These are phyloP conservation scores for Battus philenor DNA, from an alignment of 1,140 invertebrate genomes.

Conservation along the genomic window DNA sequence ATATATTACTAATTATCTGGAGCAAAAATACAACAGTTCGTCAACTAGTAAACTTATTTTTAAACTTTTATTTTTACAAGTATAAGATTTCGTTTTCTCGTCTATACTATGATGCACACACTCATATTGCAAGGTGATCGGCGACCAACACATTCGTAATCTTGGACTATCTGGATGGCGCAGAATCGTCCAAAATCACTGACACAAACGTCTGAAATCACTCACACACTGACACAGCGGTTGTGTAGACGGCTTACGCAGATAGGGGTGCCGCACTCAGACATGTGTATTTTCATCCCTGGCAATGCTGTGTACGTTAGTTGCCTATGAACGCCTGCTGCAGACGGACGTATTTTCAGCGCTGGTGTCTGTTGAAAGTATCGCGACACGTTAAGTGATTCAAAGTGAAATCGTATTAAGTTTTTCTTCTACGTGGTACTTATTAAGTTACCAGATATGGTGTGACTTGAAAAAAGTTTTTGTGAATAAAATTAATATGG, in stretches of 20 bases:
- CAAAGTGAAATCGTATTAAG: conserved; percentile 25
- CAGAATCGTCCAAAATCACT: conserved; percentile 44
- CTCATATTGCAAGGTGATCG: conserved; percentile 34
- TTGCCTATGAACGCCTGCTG: conserved; percentile 27
- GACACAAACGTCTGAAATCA: conserved; percentile 40
- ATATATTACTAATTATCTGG: too few species aligned
- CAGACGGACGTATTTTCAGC: conserved; percentile 21
- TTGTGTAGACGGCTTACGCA: conserved; percentile 24
- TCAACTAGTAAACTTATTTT: too few species aligned
- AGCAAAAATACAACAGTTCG: too few species aligned
- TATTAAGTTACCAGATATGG: too few species aligned
- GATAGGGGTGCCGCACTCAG: conserved; percentile 29
- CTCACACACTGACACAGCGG: conserved; percentile 31
- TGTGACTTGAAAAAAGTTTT: too few species aligned
- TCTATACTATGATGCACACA: conserved; percentile 31
- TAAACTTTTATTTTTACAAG: too few species aligned
- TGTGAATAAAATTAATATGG: too few species aligned
- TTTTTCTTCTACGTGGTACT: too few species aligned
- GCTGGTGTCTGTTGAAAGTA: not conserved
- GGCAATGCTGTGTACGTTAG: conserved; percentile 46
- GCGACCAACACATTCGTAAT: conserved; percentile 36
- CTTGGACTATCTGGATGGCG: conserved; percentile 29
- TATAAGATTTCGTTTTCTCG: conserved; percentile 30
- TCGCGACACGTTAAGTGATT: conserved; percentile 19
- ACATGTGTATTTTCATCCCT: conserved; percentile 36